Conservation (phyloP, 2,888 invertebrate genomes). For the Arge pagana region DNA sequence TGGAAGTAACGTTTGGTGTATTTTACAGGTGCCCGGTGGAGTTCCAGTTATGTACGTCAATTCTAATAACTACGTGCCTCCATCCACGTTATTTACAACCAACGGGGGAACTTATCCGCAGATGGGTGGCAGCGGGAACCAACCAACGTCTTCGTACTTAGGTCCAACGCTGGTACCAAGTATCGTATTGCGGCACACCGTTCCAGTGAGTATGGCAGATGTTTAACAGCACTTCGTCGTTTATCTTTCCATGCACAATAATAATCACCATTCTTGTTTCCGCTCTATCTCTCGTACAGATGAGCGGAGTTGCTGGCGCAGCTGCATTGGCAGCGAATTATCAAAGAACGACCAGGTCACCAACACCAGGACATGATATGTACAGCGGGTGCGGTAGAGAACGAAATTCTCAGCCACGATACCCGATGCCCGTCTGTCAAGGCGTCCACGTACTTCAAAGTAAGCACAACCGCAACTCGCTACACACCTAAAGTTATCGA, state of each 20-base stretch:
- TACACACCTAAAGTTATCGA: background rate
- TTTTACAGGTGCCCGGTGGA: constrained; percentile 47
- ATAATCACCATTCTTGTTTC: background rate
- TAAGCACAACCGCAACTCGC: constrained; percentile 22
- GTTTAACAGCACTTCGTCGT: background rate
- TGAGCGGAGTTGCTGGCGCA: constrained; percentile 49
- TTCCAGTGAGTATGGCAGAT: constrained; percentile 39
- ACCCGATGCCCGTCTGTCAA: constrained; percentile 57
- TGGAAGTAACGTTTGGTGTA: background rate
- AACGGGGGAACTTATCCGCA: constrained; percentile 49
- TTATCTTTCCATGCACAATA: background rate
- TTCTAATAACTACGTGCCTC: constrained; percentile 49
- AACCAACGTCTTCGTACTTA: constrained; percentile 48
- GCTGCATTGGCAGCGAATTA: constrained; percentile 53
- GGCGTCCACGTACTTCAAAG: constrained; percentile 56
- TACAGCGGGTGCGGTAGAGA: constrained; percentile 47
- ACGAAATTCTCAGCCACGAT: constrained; percentile 52
- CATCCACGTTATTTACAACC: constrained; percentile 49
- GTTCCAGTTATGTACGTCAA: constrained; percentile 56
- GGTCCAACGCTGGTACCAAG: constrained; percentile 51
- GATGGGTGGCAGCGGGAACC: constrained; percentile 46
- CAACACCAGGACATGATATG: constrained; percentile 52
- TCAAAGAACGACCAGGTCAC: constrained; percentile 53
- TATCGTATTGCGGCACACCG: constrained; percentile 53
- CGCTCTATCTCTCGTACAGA: no score